These are phyloP conservation scores for Lycocorax pyrrhopterus DNA, from an alignment of 2,113 vertebrate genomes.

Conservation along the genomic window DNA sequence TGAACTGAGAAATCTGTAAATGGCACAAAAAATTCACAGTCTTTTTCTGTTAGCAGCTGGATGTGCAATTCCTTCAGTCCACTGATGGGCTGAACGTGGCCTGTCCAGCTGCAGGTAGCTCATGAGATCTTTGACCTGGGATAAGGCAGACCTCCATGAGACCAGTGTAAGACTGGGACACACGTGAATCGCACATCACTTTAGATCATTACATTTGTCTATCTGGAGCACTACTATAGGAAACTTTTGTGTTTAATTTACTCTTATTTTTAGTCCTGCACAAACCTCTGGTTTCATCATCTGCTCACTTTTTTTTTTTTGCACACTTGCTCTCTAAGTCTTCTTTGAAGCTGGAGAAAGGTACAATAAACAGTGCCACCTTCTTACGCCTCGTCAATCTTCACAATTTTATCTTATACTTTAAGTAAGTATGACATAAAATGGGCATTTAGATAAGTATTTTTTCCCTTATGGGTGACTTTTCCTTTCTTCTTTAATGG, in stretches of 20 bases:
- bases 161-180: background rate
- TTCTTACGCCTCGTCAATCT: background rate
- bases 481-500: background rate
- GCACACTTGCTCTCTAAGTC: background rate
- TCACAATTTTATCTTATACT: background rate
- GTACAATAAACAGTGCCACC: background rate
- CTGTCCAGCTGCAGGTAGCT: background rate
- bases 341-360: background rate
- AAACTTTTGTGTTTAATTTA: background rate
- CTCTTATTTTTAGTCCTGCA: background rate
- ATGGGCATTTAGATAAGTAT: background rate
- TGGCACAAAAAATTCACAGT: background rate
- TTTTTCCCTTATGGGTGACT: background rate
- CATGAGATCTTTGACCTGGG: background rate
- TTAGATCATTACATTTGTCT: background rate
- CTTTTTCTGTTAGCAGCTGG: background rate
- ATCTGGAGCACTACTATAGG: background rate
- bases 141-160: background rate
- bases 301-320: background rate
- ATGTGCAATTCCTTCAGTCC: background rate
- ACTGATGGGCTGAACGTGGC: background rate
- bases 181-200: background rate
- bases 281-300: background rate
- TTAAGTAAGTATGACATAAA: background rate
- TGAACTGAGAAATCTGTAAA: background rate